These are phyloP conservation scores for Athalia rosae DNA, from an alignment of 2,888 invertebrate species.

Conservation along the genomic window DNA sequence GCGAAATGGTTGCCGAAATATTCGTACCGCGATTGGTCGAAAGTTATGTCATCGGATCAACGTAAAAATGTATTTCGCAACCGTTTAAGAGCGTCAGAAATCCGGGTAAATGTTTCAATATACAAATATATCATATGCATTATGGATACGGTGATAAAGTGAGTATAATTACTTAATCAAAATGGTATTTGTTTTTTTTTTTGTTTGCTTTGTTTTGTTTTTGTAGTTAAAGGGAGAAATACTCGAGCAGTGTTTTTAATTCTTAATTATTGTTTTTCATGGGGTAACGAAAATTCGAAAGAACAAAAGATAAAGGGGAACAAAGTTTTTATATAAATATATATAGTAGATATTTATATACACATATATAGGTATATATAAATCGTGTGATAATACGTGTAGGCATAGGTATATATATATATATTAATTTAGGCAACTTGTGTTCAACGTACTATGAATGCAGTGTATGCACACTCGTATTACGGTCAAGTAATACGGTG, in stretches of 20 bases:
- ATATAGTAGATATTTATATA: neutral
- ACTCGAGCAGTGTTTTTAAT: conserved; percentile 21
- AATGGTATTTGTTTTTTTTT: no score
- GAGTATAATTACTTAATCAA: no score
- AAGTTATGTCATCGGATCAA: conserved; percentile 3
- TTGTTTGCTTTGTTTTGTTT: no score
- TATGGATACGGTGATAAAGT: no score
- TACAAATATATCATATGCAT: no score
- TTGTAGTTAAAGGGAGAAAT: conserved; percentile 10
- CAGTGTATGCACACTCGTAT: no score
- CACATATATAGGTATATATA: conserved; percentile 13
- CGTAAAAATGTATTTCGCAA: conserved; percentile 42
- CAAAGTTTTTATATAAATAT: neutral
- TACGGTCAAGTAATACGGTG: no score
- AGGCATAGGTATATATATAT: neutral
- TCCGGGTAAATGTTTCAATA: no score
- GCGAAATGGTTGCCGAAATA: neutral
- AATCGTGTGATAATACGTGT: neutral
- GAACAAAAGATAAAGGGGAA: neutral
- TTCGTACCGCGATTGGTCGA: conserved; percentile 26
- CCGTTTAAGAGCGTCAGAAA: no score
- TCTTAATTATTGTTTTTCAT: neutral
- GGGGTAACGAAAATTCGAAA: no score
- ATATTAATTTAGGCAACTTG: neutral
- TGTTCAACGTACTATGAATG: no score